These are phyloP conservation scores for Lepidothrix coronata DNA, from an alignment of 2,113 vertebrate genomes.

Conservation along the genomic window DNA sequence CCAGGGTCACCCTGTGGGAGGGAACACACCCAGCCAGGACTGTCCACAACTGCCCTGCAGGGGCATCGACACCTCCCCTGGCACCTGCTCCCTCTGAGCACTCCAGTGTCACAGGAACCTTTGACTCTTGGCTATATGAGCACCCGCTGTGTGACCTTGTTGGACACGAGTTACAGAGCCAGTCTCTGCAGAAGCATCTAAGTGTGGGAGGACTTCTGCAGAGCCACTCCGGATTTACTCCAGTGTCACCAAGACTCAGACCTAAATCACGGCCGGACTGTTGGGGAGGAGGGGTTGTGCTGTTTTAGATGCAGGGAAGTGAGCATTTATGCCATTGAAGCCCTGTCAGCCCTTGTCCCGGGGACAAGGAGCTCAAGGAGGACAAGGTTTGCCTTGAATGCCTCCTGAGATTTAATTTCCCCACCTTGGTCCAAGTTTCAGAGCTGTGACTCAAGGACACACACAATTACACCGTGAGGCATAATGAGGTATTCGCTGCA, in stretches of 20 bases:
- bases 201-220: background rate
- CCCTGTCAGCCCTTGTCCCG: background rate
- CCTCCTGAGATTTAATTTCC: slow-evolving; percentile 13
- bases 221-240: background rate
- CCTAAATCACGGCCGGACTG: fast-evolving
- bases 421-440: background rate
- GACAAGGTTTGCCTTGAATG: background rate
- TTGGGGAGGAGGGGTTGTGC: background rate
- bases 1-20: background rate
- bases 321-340: background rate
- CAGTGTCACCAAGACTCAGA: background rate
- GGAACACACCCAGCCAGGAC: background rate
- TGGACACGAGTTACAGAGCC: background rate
- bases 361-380: background rate
- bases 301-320: background rate
- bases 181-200: background rate
- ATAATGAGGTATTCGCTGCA: background rate
- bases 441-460: slow-evolving; percentile 26
- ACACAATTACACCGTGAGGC: background rate
- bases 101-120: background rate
- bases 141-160: fast-evolving
- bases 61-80: background rate
- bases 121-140: fast-evolving
- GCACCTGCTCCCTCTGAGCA: background rate
- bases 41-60: background rate